Evolutionary conservation across 2,797 vertebrate species (phyloP).

Genomic region (Peromyscus attwateri): DNA sequence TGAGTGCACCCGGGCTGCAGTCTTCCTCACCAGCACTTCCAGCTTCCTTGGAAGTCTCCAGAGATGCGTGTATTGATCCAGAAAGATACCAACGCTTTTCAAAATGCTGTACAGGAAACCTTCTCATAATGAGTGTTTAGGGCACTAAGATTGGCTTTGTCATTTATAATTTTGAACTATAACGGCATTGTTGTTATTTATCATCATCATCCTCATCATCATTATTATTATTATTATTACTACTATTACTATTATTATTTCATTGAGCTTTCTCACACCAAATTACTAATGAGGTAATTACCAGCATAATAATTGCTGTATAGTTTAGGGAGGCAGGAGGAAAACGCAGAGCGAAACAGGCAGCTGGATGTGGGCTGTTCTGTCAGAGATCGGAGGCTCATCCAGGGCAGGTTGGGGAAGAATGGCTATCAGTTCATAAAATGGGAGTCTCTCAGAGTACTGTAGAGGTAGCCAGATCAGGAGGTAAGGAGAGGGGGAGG

Average conservation of each 20-base stretch:
- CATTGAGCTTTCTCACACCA: conserved; percentile 58
- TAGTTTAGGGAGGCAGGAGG: conserved; percentile 56
- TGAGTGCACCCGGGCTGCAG: background rate
- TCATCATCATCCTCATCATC: too few species aligned
- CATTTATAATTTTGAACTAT: conserved; percentile 57
- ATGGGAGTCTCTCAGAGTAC: background rate
- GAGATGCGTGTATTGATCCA: background rate
- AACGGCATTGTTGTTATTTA: conserved; percentile 67
- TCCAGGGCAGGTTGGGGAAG: background rate
- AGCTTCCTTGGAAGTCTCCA: background rate
- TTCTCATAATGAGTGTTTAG: conserved; percentile 56
- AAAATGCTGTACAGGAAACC: conserved; percentile 53
- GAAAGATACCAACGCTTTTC: conserved; percentile 5
- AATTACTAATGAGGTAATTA: conserved; percentile 81
- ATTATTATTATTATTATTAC: conserved; percentile 56
- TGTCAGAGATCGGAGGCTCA: background rate
- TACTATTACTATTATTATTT: conserved; percentile 66
- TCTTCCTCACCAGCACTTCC: background rate
- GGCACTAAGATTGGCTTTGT: conserved; percentile 58
- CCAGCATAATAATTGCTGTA: conserved; percentile 69
- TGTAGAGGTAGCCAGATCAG: background rate
- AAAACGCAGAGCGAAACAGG: conserved; percentile 36
- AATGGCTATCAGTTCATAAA: background rate
- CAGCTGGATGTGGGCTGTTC: background rate
- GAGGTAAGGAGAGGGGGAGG: background rate